phyloP scores from a whole-genome alignment of 2,797 vertebrate species.

The Leptoclinus maculatus region DNA sequence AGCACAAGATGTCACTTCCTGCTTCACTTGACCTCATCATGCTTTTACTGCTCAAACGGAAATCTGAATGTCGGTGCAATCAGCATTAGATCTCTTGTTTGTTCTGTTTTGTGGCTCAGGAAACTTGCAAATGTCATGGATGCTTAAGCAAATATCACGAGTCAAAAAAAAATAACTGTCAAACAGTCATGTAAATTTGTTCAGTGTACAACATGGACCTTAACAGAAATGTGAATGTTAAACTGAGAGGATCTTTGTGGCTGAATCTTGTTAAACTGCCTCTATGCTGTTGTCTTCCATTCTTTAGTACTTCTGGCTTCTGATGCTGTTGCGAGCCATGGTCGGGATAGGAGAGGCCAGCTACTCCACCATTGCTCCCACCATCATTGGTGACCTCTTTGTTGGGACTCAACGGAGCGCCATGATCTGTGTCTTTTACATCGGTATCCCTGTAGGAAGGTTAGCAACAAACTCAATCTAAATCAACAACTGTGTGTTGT shows the following conservation, averaged over 20 bases:
- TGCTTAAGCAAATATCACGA: no score
- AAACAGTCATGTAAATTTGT: background rate
- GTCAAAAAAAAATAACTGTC: no score
- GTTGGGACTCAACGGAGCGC: slow-evolving; percentile 83
- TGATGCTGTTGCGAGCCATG: slow-evolving; percentile 87
- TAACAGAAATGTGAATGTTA: background rate
- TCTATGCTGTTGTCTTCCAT: background rate
- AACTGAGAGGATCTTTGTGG: background rate
- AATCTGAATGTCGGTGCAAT: background rate
- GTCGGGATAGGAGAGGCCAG: slow-evolving; percentile 91
- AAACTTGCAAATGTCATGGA: no score
- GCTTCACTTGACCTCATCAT: background rate
- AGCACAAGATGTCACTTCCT: slow-evolving; percentile 4
- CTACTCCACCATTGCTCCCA: slow-evolving; percentile 92
- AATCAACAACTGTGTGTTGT: background rate
- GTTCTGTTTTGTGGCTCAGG: no score
- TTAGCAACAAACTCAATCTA: slow-evolving; percentile 51
- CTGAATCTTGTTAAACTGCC: background rate
- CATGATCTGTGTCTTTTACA: slow-evolving; percentile 91
- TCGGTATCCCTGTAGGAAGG: slow-evolving; percentile 95
- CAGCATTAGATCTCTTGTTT: no score
- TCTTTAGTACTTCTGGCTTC: slow-evolving; percentile 87
- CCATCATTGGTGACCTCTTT: slow-evolving; percentile 92
- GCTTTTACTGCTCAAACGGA: background rate
- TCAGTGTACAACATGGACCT: background rate